Conservation (phyloP, 92 coral and sea anemone genomes). For the Palythoa heliodiscus region DNA sequence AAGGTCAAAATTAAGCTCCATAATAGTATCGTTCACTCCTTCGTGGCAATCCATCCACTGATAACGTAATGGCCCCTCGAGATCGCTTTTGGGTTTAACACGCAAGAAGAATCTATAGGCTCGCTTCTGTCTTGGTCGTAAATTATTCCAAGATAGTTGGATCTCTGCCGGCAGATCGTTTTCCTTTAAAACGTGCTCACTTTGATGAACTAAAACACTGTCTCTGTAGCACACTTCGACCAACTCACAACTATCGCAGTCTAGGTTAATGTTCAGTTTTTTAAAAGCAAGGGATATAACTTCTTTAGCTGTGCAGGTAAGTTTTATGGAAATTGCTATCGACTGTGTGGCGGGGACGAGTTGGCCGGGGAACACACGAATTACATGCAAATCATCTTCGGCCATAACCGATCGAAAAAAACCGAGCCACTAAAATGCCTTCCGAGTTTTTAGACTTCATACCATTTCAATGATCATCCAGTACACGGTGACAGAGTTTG, state of each 20-base stretch:
- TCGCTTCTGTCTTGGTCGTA: conserved; percentile 78
- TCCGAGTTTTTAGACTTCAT: conserved; percentile 43
- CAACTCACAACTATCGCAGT: conserved; percentile 86
- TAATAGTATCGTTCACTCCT: conserved; percentile 60
- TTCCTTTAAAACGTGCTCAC: conserved; percentile 76
- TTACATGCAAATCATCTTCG: conserved; percentile 56
- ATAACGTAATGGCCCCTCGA: conserved; percentile 67
- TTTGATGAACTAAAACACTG: conserved; percentile 79
- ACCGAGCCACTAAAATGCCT: conserved; percentile 27
- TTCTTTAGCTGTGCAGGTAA: conserved; percentile 81
- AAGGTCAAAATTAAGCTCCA: conserved; percentile 74
- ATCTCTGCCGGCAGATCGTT: conserved; percentile 87
- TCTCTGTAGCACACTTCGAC: conserved; percentile 99
- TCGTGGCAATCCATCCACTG: conserved; percentile 99
- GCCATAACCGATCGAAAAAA: conserved; percentile 30
- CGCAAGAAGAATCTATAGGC: conserved; percentile 85
- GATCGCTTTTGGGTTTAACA: conserved; percentile 66
- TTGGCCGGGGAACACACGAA: conserved; percentile 93
- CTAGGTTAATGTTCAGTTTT: conserved; percentile 77
- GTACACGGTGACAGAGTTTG: conserved; percentile 9
- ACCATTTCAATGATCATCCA: conserved; percentile 34
- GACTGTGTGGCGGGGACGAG: conserved; percentile 69
- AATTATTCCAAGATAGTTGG: conserved; percentile 80
- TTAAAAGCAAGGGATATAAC: conserved; percentile 79
- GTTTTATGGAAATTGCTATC: conserved; percentile 81